Percentiles rank a stretch among this genome's conserved stretches.
These are phyloP conservation scores for Enteromius mattozi DNA, from an alignment of 2,797 vertebrate species.

Conservation along the genomic window DNA sequence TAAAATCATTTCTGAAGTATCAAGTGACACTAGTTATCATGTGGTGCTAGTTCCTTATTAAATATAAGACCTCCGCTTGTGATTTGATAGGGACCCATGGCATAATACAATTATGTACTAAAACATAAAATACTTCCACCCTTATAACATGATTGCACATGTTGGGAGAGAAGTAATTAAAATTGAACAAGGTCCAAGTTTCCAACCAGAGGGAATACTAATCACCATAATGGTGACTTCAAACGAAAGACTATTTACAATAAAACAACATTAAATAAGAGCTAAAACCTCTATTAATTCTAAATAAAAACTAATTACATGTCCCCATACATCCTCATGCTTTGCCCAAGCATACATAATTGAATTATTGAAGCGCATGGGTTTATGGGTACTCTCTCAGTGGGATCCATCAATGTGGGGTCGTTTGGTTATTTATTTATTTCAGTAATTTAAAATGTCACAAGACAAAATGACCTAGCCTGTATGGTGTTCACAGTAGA, in stretches of 20 bases:
- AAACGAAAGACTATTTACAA: slow-evolving; percentile 33
- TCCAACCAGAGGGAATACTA: slow-evolving; percentile 30
- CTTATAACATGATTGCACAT: slow-evolving; percentile 24
- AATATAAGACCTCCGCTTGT: neutral
- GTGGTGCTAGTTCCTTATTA: neutral
- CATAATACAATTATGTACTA: slow-evolving; percentile 27
- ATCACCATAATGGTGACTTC: slow-evolving; percentile 44
- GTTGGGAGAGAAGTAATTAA: slow-evolving; percentile 36
- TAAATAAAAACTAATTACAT: slow-evolving; percentile 47
- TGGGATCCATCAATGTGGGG: neutral
- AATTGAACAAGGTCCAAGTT: slow-evolving; percentile 43
- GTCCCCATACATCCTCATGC: slow-evolving; percentile 21
- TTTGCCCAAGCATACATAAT: slow-evolving; percentile 14
- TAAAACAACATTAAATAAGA: slow-evolving; percentile 40
- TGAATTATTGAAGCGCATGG: slow-evolving; percentile 18
- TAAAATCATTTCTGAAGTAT: neutral
- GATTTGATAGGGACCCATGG: slow-evolving; percentile 19
- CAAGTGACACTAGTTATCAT: neutral
- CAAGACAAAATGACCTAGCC: neutral
- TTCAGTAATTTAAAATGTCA: slow-evolving; percentile 6
- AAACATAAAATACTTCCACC: slow-evolving; percentile 35
- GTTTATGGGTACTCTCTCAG: slow-evolving; percentile 9
- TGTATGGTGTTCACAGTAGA: slow-evolving; percentile 17
- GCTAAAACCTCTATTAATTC: slow-evolving; percentile 38
- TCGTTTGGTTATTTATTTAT: slow-evolving; percentile 22